phyloP scores from a whole-genome alignment of 2,888 invertebrate species.

The Torymus aiolomorphi region DNA sequence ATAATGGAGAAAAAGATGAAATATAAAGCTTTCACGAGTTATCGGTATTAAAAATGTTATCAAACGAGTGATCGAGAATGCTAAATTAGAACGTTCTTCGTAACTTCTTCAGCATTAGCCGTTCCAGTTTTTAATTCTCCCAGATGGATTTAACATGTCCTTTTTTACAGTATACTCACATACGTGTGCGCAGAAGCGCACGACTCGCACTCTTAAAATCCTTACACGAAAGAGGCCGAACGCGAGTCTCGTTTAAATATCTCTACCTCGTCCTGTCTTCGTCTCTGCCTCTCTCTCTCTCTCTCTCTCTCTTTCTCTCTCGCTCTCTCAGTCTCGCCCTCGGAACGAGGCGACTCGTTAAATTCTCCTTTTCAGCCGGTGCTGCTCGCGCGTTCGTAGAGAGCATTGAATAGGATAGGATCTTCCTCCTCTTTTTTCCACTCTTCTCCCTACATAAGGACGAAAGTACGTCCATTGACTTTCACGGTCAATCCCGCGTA shows the following conservation, averaged over 20 bases:
- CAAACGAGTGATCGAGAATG: no score
- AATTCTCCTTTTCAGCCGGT: conserved; percentile 58
- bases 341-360: conserved; percentile 59
- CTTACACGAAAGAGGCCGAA: conserved; percentile 58
- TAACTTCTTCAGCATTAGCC: no score
- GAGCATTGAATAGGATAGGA: conserved; percentile 23
- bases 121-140: no score
- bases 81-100: no score
- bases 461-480: conserved; percentile 52
- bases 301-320: no score
- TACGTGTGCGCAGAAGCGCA: background rate
- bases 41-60: no score
- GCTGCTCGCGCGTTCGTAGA: conserved; percentile 2
- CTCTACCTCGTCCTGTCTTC: conserved; percentile 43
- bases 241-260: conserved; percentile 56
- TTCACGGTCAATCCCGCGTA: conserved; percentile 60
- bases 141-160: no score
- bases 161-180: no score
- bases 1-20: no score
- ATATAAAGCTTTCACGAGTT: no score
- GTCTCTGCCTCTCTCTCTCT: conserved; percentile 28
- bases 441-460: conserved; percentile 3
- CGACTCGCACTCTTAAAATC: conserved; percentile 27
- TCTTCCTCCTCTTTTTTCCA: conserved; percentile 10
- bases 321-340: conserved; percentile 15